Percentiles rank a stretch among this genome's conserved stretches.
Conservation (phyloP, 2,113 vertebrate genomes). For the Barbus barbus region DNA sequence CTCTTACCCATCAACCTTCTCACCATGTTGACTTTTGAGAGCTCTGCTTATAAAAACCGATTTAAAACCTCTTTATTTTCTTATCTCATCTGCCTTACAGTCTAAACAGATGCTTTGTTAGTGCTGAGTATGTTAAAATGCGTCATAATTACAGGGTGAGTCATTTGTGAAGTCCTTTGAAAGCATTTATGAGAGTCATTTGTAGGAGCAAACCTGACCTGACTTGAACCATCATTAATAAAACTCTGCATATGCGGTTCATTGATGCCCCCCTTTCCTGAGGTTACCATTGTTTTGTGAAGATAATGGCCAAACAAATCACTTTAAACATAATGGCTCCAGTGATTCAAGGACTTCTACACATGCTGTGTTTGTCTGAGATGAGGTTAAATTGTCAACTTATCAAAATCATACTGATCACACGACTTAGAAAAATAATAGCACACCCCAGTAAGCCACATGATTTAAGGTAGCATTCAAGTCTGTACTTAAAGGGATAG, state of each 20-base stretch:
- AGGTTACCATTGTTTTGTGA: not conserved
- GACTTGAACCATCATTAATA: not conserved
- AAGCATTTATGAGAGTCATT: conserved; percentile 36
- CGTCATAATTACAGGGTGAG: not conserved
- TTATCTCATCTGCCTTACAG: not conserved
- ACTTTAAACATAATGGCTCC: not conserved
- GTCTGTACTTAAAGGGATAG: no score
- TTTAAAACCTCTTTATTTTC: not conserved
- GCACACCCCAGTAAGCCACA: not conserved
- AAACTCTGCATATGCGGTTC: not conserved
- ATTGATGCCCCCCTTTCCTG: not conserved
- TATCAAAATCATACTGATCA: not conserved
- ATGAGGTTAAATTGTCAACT: no score
- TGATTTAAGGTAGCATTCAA: not conserved
- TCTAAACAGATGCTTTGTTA: not conserved
- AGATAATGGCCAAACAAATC: not conserved
- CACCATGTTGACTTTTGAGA: not conserved
- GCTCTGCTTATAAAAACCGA: not conserved
- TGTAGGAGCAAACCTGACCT: conserved; percentile 35
- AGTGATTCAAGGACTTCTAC: no score
- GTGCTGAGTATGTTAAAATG: not conserved
- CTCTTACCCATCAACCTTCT: not conserved
- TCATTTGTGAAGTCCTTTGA: conserved; percentile 28
- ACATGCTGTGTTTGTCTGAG: no score
- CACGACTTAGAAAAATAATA: no score